These are phyloP conservation scores for Therioaphis trifolii DNA, from an alignment of 2,888 invertebrate genomes.

Conservation along the genomic window DNA sequence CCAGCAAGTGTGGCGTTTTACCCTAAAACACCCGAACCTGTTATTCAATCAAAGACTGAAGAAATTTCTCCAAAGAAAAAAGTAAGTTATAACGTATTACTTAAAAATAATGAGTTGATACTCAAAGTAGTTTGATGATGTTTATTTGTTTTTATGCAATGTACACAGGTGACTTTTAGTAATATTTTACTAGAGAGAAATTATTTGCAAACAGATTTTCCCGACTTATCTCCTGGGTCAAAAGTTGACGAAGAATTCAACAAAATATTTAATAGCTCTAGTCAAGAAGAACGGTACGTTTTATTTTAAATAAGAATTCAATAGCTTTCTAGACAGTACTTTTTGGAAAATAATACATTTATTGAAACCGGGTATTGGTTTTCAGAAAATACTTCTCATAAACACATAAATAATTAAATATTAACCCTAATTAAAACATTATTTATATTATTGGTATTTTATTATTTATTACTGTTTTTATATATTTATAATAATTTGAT, in stretches of 20 bases:
- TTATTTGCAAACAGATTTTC: constrained; percentile 53
- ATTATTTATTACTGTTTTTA: no score
- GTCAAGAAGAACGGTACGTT: constrained; percentile 44
- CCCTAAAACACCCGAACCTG: constrained; percentile 42
- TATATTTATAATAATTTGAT: no score
- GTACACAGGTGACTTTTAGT: constrained; percentile 51
- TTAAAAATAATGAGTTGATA: not conserved
- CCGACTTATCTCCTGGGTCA: constrained; percentile 56
- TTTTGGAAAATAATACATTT: no score
- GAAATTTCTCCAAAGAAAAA: constrained; percentile 37
- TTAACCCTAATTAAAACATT: no score
- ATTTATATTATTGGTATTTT: no score
- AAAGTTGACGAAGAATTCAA: constrained; percentile 60
- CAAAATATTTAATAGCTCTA: constrained; percentile 54
- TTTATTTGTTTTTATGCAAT: not conserved
- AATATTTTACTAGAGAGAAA: constrained; percentile 53
- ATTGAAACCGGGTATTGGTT: no score
- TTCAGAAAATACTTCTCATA: no score
- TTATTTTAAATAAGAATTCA: not conserved
- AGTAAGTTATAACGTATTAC: not conserved
- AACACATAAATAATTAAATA: no score
- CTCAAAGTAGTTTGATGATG: not conserved
- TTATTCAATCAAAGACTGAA: not conserved
- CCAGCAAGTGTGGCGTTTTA: constrained; percentile 57
- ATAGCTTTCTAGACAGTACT: not conserved